Base-by-base conservation (phyloP, 1,140 invertebrate genomes). In the Diorhabda carinulata region DNA sequence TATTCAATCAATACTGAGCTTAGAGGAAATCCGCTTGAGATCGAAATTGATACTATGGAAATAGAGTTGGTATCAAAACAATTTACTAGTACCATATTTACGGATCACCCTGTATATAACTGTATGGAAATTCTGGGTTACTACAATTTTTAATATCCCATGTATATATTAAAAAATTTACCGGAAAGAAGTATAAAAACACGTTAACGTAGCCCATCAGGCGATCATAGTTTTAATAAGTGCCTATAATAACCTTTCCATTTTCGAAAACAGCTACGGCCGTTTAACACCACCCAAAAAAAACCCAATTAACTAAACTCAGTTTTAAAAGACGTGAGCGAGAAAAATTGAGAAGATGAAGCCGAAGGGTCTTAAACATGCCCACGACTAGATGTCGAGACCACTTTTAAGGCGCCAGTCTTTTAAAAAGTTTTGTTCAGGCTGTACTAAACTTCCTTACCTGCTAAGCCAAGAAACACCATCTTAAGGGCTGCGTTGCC, bases 231-330 rank as follows among this genome's bases (percentile, higher is more conserved):
- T 62, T 44, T 43, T 62, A 62, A 62, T 62, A 43, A 62, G 43
- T 41, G 61, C 41, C 61, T 62, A 62, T 64, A 64, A 64, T 64
- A 64, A 56, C 7, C 63, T 64, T 8, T 52, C 47, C 47, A n/a
- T 52, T 52, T 52, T 64, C 5, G 63, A 64, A 64, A 64, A 60
- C 63, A 8, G 63, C 8, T 41, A 45, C 45, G 63, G 43, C 63
- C 65, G 43, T 67, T 67, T 67, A 66, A 67, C 67, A 62, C 58
- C 43, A 63, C 61, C 67, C 70, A 45, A 67, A 25, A 25, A 25
- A 73, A 73, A 73, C 57, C 66, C 72, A 70, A 73, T 73, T 73
- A 73, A 73, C 68, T 70, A n/a, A 52, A 6, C n/a, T 4, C 47
- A 52, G 6, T 6, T 8, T 6, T 52, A 9, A 5, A 52, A 6